Conservation (phyloP, 2,113 vertebrate genomes). For the Okapia johnstoni region DNA sequence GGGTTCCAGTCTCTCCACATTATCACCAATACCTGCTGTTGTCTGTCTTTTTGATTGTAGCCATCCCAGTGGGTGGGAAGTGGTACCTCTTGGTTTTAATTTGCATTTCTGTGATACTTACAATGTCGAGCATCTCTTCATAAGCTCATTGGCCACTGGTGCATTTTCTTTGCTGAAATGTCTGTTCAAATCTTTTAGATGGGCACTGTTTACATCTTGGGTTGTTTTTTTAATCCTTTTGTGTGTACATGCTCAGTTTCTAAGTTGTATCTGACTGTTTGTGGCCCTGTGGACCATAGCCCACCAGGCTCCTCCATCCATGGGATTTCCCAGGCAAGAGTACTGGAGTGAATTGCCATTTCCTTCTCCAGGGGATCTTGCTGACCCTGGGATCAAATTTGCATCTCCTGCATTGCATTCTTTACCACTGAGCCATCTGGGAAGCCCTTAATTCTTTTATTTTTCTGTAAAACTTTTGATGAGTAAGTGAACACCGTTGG, state of each 20-base stretch:
- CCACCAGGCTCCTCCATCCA: neutral
- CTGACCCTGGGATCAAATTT: neutral
- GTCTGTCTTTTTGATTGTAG: neutral
- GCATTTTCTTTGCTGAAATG: neutral
- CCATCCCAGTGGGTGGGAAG: neutral
- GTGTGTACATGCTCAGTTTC: neutral
- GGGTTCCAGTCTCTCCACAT: neutral
- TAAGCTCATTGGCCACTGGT: neutral
- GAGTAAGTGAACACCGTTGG: neutral
- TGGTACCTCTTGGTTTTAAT: neutral
- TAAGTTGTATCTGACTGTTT: neutral
- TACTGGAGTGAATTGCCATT: neutral
- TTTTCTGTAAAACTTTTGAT: constrained; percentile 14
- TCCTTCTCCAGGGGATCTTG: neutral
- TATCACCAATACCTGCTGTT: neutral
- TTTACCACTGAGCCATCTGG: neutral
- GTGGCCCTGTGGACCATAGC: neutral
- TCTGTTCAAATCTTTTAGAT: neutral
- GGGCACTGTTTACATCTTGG: neutral
- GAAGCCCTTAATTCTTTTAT: neutral
- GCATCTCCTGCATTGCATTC: neutral
- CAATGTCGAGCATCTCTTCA: neutral
- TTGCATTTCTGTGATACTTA: neutral
- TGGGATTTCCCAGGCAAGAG: neutral
- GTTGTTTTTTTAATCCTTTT: neutral